phyloP scores from a whole-genome alignment of 2,113 vertebrate genomes.

The Epinephelus lanceolatus region DNA sequence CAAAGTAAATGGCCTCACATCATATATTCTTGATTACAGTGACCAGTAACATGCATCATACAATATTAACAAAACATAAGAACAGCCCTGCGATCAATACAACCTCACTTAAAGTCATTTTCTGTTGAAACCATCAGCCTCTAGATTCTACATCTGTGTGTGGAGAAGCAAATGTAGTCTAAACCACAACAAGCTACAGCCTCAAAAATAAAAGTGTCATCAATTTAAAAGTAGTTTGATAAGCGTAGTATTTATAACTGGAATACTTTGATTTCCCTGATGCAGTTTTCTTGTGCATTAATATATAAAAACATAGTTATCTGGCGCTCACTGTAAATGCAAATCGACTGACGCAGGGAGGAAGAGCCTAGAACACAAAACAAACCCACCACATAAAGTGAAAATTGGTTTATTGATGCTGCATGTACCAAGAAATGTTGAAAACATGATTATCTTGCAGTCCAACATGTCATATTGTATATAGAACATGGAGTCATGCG shows the following conservation, averaged over 20 bases:
- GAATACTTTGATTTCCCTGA: neutral
- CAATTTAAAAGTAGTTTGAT: too few relatives aligned
- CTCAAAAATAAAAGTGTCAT: too few relatives aligned
- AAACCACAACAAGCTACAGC: too few relatives aligned
- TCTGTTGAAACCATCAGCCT: too few relatives aligned
- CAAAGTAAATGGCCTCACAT: neutral
- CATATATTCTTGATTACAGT: neutral
- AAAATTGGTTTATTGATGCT: constrained; percentile 82
- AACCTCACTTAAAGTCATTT: too few relatives aligned
- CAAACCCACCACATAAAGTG: constrained; percentile 25
- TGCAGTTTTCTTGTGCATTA: neutral
- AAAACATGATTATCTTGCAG: constrained; percentile 46
- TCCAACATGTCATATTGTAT: constrained; percentile 40
- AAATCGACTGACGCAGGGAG: neutral
- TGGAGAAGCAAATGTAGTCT: too few relatives aligned
- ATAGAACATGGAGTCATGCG: constrained; percentile 45
- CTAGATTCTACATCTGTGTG: too few relatives aligned
- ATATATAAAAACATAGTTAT: neutral
- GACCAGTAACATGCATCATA: neutral
- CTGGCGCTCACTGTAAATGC: neutral
- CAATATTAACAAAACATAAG: too few relatives aligned
- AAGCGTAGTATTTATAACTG: neutral
- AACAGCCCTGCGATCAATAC: neutral
- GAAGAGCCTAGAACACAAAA: neutral
- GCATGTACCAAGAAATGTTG: constrained; percentile 72